Evolutionary conservation across 2,797 vertebrate genomes (phyloP), one percentile per base, ranked within the genome.

Genomic region (Aeoliscus strigatus): DNA sequence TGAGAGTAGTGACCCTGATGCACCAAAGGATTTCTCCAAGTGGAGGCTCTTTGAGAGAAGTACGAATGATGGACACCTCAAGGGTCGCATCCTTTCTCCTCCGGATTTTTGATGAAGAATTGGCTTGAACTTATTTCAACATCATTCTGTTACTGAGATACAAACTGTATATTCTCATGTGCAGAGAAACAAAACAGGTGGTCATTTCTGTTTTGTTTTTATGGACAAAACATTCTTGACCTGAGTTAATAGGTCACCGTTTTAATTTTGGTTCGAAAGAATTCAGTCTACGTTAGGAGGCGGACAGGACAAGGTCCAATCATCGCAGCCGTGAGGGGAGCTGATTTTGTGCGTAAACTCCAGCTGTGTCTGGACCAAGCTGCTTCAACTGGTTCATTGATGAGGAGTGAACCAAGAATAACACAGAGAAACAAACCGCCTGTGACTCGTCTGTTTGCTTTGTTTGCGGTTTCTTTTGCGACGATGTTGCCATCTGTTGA

Each of bases 121-220:
- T 54, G 49, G 10, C 35, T 64, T 51, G 58, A 39, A 78, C 79
- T 81, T 70, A 58, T 62, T 73, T 75, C 64, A 55, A 47, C 69
- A 74, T 81, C 66, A 72, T 85, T 81, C 75, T 84, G 80, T 75
- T 43, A 59, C 29, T 24, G 59, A 61, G 40, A 53, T 57, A 58
- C 52, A 70, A 49, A 51, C 14, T 35, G 37, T 35, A 40, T 48
- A 3, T 21, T 21, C 3, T 21, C 6, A 21, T 31, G n/a, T n/a
- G n/a, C n/a, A n/a, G n/a, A n/a, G n/a, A n/a, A n/a, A n/a, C n/a
- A n/a, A n/a, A n/a, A n/a, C n/a, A n/a, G n/a, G n/a, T n/a, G n/a
- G n/a, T n/a, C n/a, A n/a, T n/a, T n/a, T n/a, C n/a, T n/a, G n/a
- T n/a, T n/a, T n/a, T n/a, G n/a, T n/a, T n/a, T n/a, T n/a, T n/a